Percentiles rank a stretch among this genome's conserved stretches.
phyloP scores from a whole-genome alignment of 2,797 vertebrate genomes.

The Loris lydekkerianus region DNA sequence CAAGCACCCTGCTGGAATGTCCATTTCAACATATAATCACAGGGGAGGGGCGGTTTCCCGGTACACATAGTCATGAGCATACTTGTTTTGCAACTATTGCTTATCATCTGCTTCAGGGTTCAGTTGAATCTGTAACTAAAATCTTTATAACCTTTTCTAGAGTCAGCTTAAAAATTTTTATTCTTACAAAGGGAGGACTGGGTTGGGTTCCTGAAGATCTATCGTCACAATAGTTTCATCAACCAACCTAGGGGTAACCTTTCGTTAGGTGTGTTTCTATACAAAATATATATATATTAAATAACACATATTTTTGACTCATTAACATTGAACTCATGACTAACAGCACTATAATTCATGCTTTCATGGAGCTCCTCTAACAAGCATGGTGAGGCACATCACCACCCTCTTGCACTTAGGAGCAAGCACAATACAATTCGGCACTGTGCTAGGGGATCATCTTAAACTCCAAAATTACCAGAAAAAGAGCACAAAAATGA shows the following conservation, averaged over 20 bases:
- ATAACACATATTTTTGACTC: background rate
- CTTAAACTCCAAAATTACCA: background rate
- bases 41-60: no score
- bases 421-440: background rate
- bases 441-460: background rate
- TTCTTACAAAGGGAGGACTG: background rate
- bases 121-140: no score
- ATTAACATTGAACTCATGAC: background rate
- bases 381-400: background rate
- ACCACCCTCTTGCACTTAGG: background rate
- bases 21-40: no score
- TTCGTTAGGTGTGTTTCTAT: no score
- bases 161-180: no score
- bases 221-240: background rate
- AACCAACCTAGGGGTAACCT: background rate
- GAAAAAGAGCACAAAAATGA: background rate
- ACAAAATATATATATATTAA: background rate
- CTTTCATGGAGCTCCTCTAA: background rate
- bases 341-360: background rate
- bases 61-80: no score
- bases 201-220: background rate
- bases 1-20: no score
- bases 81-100: no score
- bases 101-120: no score
- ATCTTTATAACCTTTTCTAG: no score